Evolutionary conservation across 1,140 invertebrate species (phyloP), one percentile per base, ranked within the genome.

Genomic region (silkworm (Bombyx mori)): DNA sequence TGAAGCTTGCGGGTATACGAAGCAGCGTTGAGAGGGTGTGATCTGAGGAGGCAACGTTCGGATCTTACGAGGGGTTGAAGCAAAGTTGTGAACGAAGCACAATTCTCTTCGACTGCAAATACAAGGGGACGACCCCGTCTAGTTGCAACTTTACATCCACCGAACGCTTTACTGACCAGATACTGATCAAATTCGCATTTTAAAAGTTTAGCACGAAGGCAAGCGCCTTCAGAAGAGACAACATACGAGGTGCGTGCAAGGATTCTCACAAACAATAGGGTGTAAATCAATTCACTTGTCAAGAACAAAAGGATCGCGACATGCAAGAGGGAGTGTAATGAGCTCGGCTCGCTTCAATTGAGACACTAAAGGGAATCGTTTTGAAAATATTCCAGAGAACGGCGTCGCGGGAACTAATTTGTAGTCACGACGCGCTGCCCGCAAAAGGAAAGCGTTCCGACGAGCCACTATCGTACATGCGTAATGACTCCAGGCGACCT

Each of bases 71-170:
- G 65, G 26, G 26, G 26, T 35, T 5, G 26, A 35, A 35, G 26
- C 26, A 35, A 69, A 68, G 61, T 69, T 75, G 68, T 62, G 69
- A 61, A 62, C 62, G 69, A 61, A 56, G 59, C 53, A 61, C 70
- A 68, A 71, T 61, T 66, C 66, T 73, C 70, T 65, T 67, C 60
- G 60, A 71, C 67, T 71, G 70, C 66, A 73, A 79, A 79, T 70
- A 75, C 56, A 63, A 69, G 74, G 78, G 77, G 72, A 67, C 65
- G 64, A 57, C 59, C 51, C 49, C 56, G 55, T 56, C 50, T 71
- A 82, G 74, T 79, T 82, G 82, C 73, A 71, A 78, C 60, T 74
- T 79, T 77, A 77, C 75, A 69, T 73, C 62, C 47, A 64, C 63
- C 68, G 77, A 70, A 43, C 26, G 54, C 59, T 59, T 64, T 61